Percentiles rank a stretch among this genome's conserved stretches.
Evolutionary conservation across 2,888 invertebrate species (phyloP).

Genomic region (Digitonthophagus gazella): DNA sequence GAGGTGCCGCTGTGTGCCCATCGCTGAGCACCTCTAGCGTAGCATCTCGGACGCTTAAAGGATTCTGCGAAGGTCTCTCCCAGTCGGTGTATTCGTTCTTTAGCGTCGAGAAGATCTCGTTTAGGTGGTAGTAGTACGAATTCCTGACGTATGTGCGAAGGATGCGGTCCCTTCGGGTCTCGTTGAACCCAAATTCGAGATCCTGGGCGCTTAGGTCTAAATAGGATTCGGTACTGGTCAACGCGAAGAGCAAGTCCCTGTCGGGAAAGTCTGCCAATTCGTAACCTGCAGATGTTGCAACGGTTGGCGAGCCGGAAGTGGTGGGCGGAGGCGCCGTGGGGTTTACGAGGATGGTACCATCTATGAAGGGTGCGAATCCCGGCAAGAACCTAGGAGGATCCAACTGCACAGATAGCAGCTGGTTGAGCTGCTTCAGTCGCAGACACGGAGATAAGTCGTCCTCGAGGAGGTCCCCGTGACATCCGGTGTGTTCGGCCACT

Average conservation of each 20-base stretch:
- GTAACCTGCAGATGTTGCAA: conserved; percentile 71
- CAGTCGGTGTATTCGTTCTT: conserved; percentile 95
- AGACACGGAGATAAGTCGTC: conserved; percentile 85
- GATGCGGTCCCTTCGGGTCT: conserved; percentile 81
- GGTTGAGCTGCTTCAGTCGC: conserved; percentile 71
- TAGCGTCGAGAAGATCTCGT: conserved; percentile 91
- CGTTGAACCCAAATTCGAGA: conserved; percentile 89
- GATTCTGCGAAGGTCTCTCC: conserved; percentile 85
- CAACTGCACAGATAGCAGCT: conserved; percentile 70
- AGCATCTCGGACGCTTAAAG: conserved; percentile 80
- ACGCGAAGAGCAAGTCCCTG: conserved; percentile 79
- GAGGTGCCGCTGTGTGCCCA: conserved; percentile 85
- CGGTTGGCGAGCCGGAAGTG: conserved; percentile 60
- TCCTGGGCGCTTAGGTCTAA: conserved; percentile 79
- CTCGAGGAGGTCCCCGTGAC: conserved; percentile 76
- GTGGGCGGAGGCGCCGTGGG: conserved; percentile 52
- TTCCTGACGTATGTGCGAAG: conserved; percentile 91
- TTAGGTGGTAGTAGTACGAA: conserved; percentile 91
- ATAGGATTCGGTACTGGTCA: conserved; percentile 81
- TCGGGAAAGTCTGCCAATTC: conserved; percentile 81
- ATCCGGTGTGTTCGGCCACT: conserved; percentile 81
- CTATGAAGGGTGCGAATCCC: conserved; percentile 93
- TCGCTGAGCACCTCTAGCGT: conserved; percentile 87
- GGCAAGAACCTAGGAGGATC: conserved; percentile 82
- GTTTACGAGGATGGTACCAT: conserved; percentile 79